Evolutionary conservation across 2,888 invertebrate species (phyloP), one percentile per base, ranked within the genome.

Genomic region (Allacma fusca): DNA sequence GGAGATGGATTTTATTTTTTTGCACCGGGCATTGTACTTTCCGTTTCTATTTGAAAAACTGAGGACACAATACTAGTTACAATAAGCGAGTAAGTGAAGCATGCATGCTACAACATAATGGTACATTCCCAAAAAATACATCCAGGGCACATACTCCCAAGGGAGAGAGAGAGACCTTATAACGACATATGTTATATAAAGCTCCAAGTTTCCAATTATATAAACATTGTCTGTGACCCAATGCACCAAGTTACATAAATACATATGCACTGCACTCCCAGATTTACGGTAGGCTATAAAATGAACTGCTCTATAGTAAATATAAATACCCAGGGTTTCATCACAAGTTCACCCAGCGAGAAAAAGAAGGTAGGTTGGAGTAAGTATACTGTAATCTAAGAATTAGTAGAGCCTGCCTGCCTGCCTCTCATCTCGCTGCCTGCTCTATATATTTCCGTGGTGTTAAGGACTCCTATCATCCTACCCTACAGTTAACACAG

Each of bases 1-100:
- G n/a, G 28, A 65, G 50, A 12, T 5, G 50, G 68, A 75, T 21
- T 43, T 29, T 64, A n/a, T 64, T 44, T 64, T 44, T 40, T 75
- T 75, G 43, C 69, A 69, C 43, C 69, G 24, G 43, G 23, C 43
- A 69, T 69, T 69, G 69, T 69, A 40, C 69, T 69, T 43, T 43
- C 43, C 24, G 23, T 69, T 69, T 23, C 69, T 34, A 29, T 50
- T n/a, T 16, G 2, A 50, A 50, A 50, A 50, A 50, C 50, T 19
- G 5, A 50, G 50, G 19, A 50, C 50, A 50, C 50, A 50, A 50
- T 50, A 50, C n/a, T 13, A 50, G 50, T 50, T 50, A 50, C 50
- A 50, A 50, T 29, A n/a, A 21, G 34, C 16, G 21, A 69, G 43
- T 40, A 69, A 43, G 43, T 69, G 69, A 69, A 43, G 43, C 69